Conservation (phyloP, 2,797 vertebrate genomes). For the Enteromius treurensis region DNA sequence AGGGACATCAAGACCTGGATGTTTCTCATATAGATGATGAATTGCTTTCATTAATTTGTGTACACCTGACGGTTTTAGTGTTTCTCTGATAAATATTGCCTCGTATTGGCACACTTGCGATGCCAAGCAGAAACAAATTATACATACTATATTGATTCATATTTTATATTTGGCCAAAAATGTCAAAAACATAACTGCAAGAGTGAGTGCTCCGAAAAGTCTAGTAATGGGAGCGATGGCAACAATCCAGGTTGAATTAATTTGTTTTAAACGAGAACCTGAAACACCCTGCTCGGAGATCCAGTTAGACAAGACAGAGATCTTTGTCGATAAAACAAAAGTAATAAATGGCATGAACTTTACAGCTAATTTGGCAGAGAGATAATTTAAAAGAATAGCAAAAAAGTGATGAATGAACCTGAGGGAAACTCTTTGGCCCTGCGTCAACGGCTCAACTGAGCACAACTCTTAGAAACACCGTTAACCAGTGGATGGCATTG, state of each 20-base stretch:
- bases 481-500: slow-evolving; percentile 49
- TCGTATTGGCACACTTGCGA: slow-evolving; percentile 84
- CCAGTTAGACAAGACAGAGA: slow-evolving; percentile 34
- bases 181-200: slow-evolving; percentile 83
- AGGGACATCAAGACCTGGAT: slow-evolving; percentile 74
- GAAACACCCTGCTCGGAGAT: slow-evolving; percentile 40
- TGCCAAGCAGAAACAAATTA: slow-evolving; percentile 87
- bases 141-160: slow-evolving; percentile 73
- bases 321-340: slow-evolving; percentile 38
- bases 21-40: slow-evolving; percentile 84
- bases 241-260: slow-evolving; percentile 74
- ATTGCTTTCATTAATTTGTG: slow-evolving; percentile 87
- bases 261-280: slow-evolving; percentile 33
- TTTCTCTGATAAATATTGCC: slow-evolving; percentile 87
- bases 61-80: slow-evolving; percentile 87
- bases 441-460: slow-evolving; percentile 45
- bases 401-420: slow-evolving; percentile 50
- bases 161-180: slow-evolving; percentile 87
- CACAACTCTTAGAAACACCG: slow-evolving; percentile 37
- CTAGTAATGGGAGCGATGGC: slow-evolving; percentile 89
- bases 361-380: slow-evolving; percentile 59
- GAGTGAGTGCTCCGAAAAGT: slow-evolving; percentile 78
- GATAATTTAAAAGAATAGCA: slow-evolving; percentile 46
- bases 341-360: slow-evolving; percentile 52
- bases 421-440: slow-evolving; percentile 51